Conservation (phyloP, 2,888 invertebrate species). For the Silvanus unidentatus region DNA sequence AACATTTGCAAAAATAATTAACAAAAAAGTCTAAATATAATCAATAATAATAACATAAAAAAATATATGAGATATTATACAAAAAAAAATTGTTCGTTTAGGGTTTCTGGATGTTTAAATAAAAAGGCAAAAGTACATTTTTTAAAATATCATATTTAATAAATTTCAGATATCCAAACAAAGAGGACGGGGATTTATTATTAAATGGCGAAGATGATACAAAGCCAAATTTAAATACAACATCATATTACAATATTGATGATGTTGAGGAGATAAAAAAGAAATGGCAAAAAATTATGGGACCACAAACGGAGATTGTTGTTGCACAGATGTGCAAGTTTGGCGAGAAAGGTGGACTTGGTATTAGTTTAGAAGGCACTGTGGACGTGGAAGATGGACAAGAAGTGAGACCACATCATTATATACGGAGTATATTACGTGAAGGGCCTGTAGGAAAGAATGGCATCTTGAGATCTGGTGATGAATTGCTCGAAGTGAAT, state of each 20-base stretch:
- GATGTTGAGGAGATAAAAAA: conserved; percentile 72
- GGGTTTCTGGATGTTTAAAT: conserved; percentile 2
- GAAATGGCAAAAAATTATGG: conserved; percentile 79
- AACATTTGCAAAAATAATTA: conserved; percentile 11
- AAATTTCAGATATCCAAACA: conserved; percentile 44
- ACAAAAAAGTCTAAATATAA: not conserved
- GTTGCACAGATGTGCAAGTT: conserved; percentile 81
- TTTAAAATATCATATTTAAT: conserved; percentile 35
- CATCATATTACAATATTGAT: conserved; percentile 28
- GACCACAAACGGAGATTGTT: conserved; percentile 68
- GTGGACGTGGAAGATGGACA: conserved; percentile 96
- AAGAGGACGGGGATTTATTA: conserved; percentile 39
- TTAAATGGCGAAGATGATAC: conserved; percentile 26
- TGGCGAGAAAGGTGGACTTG: conserved; percentile 87
- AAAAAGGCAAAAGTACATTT: conserved; percentile 7
- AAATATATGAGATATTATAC: conserved; percentile 1
- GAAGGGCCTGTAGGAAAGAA: conserved; percentile 97
- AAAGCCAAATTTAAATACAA: conserved; percentile 32
- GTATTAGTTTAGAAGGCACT: conserved; percentile 96
- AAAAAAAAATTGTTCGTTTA: not conserved
- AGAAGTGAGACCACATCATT: conserved; percentile 97
- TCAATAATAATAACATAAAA: not conserved
- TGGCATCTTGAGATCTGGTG: conserved; percentile 82
- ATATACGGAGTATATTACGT: conserved; percentile 93
- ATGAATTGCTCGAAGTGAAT: conserved; percentile 93